Conservation (phyloP, 2,113 vertebrate species). For the Maccullochella peelii region DNA sequence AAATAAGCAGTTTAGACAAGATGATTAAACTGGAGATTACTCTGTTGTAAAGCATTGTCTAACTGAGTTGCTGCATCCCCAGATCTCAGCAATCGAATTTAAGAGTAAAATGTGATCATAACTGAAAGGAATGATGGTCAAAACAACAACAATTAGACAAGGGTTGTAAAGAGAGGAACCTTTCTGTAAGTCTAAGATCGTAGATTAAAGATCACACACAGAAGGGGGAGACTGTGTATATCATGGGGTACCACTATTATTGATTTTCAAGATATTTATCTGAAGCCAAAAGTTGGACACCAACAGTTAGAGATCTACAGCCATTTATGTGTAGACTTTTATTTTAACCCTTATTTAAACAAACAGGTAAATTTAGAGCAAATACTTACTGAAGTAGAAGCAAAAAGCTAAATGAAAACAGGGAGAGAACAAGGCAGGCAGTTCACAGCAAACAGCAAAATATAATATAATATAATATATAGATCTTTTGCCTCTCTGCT, state of each 20-base stretch:
- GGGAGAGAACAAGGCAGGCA: too few relatives aligned
- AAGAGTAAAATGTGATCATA: not conserved
- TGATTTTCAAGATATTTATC: not conserved
- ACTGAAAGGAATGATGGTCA: not conserved
- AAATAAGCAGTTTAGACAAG: not conserved
- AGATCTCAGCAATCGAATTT: not conserved
- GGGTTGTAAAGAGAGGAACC: not conserved
- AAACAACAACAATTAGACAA: not conserved
- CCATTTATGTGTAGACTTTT: not conserved
- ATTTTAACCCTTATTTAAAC: not conserved
- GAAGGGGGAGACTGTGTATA: not conserved
- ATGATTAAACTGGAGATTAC: slow-evolving; percentile 3
- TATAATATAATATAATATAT: not conserved
- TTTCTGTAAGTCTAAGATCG: not conserved
- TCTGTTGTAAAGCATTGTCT: not conserved
- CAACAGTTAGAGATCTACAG: not conserved
- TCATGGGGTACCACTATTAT: not conserved
- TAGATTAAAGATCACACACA: not conserved
- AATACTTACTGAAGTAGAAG: too few relatives aligned
- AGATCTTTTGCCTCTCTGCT: not conserved
- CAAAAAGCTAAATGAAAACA: too few relatives aligned
- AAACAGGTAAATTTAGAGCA: not conserved
- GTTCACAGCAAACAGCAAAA: too few relatives aligned
- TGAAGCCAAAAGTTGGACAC: not conserved
- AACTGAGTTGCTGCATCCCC: not conserved